Conservation (phyloP, 2,888 invertebrate species). For the Ormyrus nitidulus region DNA sequence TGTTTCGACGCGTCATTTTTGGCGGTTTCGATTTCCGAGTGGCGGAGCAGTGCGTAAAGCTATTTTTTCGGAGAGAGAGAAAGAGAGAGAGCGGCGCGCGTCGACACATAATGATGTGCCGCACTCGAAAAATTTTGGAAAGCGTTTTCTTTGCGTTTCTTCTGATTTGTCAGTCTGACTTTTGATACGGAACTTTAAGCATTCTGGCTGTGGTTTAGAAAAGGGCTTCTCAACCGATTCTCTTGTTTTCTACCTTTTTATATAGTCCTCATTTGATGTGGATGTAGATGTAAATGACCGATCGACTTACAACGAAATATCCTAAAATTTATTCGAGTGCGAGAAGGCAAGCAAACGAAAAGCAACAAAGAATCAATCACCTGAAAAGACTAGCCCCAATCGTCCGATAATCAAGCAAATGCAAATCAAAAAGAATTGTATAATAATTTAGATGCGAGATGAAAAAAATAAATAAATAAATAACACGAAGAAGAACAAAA, state of each 20-base stretch:
- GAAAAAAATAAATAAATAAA: conserved; percentile 15
- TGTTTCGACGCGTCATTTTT: too few species aligned
- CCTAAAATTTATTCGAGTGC: too few species aligned
- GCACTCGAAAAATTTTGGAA: background rate
- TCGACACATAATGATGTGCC: background rate
- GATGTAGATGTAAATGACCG: too few species aligned
- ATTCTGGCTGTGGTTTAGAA: background rate
- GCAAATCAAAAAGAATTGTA: conserved; percentile 26
- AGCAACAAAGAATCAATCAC: conserved; percentile 43
- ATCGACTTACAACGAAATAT: too few species aligned
- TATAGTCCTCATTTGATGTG: background rate
- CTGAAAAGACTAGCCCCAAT: conserved; percentile 48
- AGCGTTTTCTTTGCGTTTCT: background rate
- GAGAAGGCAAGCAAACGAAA: background rate
- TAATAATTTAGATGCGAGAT: conserved; percentile 25
- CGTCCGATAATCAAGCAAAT: conserved; percentile 49
- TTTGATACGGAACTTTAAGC: too few species aligned
- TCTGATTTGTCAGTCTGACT: background rate
- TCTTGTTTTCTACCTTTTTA: background rate
- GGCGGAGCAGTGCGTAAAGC: too few species aligned
- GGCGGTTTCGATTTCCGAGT: too few species aligned
- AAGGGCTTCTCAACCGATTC: background rate
- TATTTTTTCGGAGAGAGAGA: too few species aligned
- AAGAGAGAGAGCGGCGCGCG: background rate
- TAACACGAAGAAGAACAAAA: conserved; percentile 4